Evolutionary conservation across 2,888 invertebrate species (phyloP).

Genomic region (Drosophila algonquin): DNA sequence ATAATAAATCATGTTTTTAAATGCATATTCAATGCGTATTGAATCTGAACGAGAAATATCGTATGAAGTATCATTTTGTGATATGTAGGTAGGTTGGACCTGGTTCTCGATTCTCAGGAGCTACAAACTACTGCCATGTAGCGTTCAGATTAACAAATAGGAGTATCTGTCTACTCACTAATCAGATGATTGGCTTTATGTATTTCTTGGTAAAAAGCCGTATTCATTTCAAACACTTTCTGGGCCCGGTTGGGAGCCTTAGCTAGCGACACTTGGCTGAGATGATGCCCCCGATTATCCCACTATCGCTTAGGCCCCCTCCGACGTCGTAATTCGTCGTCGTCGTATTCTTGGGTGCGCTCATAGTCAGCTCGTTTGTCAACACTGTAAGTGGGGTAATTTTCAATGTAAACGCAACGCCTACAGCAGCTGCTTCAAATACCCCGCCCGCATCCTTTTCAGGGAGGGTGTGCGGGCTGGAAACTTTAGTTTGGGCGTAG

Average conservation of each 20-base stretch:
- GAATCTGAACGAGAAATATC: no score
- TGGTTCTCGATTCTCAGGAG: no score
- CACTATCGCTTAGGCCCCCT: neutral
- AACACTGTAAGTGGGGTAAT: conserved; percentile 77
- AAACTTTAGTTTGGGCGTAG: conserved; percentile 43
- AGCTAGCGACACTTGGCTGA: neutral
- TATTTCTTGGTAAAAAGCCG: no score
- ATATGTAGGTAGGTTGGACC: no score
- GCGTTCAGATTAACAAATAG: no score
- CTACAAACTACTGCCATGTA: no score
- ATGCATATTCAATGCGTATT: no score
- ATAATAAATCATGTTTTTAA: no score
- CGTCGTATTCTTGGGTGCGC: conserved; percentile 20
- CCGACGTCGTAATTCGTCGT: neutral
- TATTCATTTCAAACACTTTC: no score
- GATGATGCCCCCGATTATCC: conserved; percentile 10
- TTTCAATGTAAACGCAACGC: conserved; percentile 78
- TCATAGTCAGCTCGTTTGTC: conserved; percentile 56
- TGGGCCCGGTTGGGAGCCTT: neutral
- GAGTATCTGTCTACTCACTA: no score
- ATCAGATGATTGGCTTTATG: no score
- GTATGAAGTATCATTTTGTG: no score
- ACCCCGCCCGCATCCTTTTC: neutral
- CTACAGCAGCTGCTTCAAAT: conserved; percentile 62
- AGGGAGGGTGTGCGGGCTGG: neutral